Base-by-base conservation (phyloP, 2,888 invertebrate species). In the Microplitis manilae region DNA sequence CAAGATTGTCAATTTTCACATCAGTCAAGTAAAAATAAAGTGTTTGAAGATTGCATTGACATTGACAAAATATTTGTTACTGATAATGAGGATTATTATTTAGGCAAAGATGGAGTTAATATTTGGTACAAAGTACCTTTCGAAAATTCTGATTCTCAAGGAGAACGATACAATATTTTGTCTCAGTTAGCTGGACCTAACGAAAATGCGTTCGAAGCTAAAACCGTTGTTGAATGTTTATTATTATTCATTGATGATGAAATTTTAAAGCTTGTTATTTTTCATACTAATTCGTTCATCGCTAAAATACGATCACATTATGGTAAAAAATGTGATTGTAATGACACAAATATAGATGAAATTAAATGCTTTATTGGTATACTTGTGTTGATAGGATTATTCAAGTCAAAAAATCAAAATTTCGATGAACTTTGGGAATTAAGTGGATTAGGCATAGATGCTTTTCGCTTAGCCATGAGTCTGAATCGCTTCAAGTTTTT, bases 401-500 rank as follows among this genome's bases (percentile, higher is more conserved):
- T 62, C 15, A 62, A 17, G 13, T 62, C 62, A 62, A 62, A 62
- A 62, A 62, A 62, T n/a, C 62, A 17, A 62, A 62, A 62, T 62
- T 62, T 15, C 15, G 15, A 62, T 62, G 62, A 62, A 17, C 13
- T 62, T 6, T 62, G 62, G 62, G 62, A 17, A 62, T 2, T 13
- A 17, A 62, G 15, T 62, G 62, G 62, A n/a, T 62, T 62, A 62
- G 62, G 62, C 13, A n/a, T 62, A 7, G 62, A 62, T 17, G 62
- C 13, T 62, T 62, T 17, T 62, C 62, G 62, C 7, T n/a, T 62
- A 62, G 17, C 17, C 7, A 62, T 62, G 62, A 62, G 5, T n/a
- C 62, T 15, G 6, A 17, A 62, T 62, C 17, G 62, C 13, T 62
- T 62, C 6, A 62, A 62, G 62, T 62, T 62, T 62, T 17, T 62